phyloP scores from a whole-genome alignment of 1,140 invertebrate species.

The Archegozetes longisetosus region DNA sequence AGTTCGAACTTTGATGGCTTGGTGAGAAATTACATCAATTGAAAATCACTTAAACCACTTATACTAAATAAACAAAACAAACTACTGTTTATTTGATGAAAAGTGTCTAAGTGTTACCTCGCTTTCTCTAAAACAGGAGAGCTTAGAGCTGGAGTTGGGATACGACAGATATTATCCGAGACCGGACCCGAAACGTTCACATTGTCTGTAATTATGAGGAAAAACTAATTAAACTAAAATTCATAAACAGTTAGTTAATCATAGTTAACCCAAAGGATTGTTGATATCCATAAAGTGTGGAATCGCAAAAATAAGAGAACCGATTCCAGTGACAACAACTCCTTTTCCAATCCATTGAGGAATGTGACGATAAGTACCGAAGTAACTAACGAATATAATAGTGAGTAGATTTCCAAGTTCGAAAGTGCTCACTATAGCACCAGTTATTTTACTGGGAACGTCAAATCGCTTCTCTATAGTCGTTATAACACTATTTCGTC shows the following conservation, averaged over 20 bases:
- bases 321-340: constrained; percentile 35
- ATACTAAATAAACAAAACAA: too few relatives aligned
- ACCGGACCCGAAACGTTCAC: constrained; percentile 13
- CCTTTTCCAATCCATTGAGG: constrained; percentile 83
- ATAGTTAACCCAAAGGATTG: background rate
- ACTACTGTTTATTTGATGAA: background rate
- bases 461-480: constrained; percentile 93
- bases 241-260: background rate
- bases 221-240: background rate
- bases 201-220: background rate
- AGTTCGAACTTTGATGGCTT: too few relatives aligned
- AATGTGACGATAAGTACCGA: constrained; percentile 75
- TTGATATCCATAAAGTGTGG: constrained; percentile 33
- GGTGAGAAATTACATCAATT: too few relatives aligned
- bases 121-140: constrained; percentile 18
- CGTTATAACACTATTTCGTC: constrained; percentile 62
- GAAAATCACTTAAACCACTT: too few relatives aligned
- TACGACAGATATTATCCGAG: constrained; percentile 23
- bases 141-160: constrained; percentile 18
- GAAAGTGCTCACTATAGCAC: constrained; percentile 79
- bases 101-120: constrained; percentile 10
- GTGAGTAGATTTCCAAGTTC: constrained; percentile 90
- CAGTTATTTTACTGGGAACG: constrained; percentile 79
- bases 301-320: constrained; percentile 35
- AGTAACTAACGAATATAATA: constrained; percentile 86